Conservation (phyloP, 2,113 vertebrate species). For the Petromus typicus region DNA sequence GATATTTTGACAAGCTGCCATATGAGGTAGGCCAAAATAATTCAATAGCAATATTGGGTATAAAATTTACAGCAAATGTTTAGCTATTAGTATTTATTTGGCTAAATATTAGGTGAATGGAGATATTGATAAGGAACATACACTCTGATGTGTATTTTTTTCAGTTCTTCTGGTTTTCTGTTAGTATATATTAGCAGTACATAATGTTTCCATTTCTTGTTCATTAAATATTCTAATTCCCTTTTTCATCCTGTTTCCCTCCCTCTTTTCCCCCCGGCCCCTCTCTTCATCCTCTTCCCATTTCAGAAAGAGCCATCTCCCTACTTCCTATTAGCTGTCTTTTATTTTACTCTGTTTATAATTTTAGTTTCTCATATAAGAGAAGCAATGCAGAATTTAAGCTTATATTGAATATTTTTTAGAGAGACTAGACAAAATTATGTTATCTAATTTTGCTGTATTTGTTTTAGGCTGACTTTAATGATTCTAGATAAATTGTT, state of each 20-base stretch:
- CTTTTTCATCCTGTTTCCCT: not conserved
- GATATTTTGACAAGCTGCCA: conserved; percentile 97
- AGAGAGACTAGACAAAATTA: conserved; percentile 23
- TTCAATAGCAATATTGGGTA: conserved; percentile 12
- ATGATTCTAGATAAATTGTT: conserved; percentile 24
- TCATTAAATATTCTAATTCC: not conserved
- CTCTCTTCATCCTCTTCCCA: not conserved
- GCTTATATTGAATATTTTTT: conserved; percentile 22
- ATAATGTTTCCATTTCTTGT: not conserved
- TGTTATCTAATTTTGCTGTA: not conserved
- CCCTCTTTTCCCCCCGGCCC: not conserved
- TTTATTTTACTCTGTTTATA: not conserved
- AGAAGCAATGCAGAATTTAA: not conserved
- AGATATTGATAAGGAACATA: not conserved
- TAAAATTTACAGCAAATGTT: not conserved
- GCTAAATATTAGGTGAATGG: not conserved
- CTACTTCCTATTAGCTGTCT: not conserved
- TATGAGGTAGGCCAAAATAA: conserved; percentile 93
- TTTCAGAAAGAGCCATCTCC: not conserved
- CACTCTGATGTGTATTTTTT: conserved; percentile 31
- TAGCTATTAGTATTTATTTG: conserved; percentile 41
- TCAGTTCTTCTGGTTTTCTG: not conserved
- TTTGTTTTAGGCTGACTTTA: conserved; percentile 47
- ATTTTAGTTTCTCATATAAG: not conserved
- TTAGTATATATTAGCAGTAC: not conserved